Base-by-base conservation (phyloP, 2,888 invertebrate genomes). In the Timema cristinae region DNA sequence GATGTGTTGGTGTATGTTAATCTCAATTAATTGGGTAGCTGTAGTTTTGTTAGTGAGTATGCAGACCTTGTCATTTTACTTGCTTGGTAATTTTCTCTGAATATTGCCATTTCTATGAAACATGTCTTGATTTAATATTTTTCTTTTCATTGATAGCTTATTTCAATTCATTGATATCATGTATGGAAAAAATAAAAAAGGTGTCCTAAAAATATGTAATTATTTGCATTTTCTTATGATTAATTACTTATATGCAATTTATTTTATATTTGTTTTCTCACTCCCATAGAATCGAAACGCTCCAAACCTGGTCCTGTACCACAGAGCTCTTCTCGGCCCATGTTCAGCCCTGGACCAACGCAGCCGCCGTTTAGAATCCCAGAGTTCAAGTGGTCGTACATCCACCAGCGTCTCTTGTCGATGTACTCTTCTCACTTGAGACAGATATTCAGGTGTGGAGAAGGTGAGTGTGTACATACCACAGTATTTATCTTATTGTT, bases 381-480 rank as follows among this genome's bases (percentile, higher is more conserved):
- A 48, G 99, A 99, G 85, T 99, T 99, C 85, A 93, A 97, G 79
- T 99, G 99, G 99, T 99, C 98, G 1, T 95, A 95, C 83, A 95
- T 99, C 77, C 99, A 99, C 84, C 97, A 99, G 83, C 88, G 97
- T 74, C 85, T 99, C 71, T 86, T 99, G 0, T 95, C 13, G 99
- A 99, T 83, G 93, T 99, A 52, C 86, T 99, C 50, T 96, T 96
- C 83, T 97, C 98, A 0, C 86, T 99, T 72, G 99, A 99, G 84
- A 95, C 95, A 11, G 99, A 99, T 80, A 95, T 99, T 79, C 97
- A 98, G 87, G 94, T 91, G 66, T 91, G 91, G 91, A 86, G 89
- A 82, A 87, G 87, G 88, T 89, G 81, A 77, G 78, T 66, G 59
- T 72, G 73, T 2, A n/a, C n/a, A 54, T 54, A 54, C 54, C 11